Base-by-base conservation (phyloP, 2,888 invertebrate species). In the Fabriciana adippe region DNA sequence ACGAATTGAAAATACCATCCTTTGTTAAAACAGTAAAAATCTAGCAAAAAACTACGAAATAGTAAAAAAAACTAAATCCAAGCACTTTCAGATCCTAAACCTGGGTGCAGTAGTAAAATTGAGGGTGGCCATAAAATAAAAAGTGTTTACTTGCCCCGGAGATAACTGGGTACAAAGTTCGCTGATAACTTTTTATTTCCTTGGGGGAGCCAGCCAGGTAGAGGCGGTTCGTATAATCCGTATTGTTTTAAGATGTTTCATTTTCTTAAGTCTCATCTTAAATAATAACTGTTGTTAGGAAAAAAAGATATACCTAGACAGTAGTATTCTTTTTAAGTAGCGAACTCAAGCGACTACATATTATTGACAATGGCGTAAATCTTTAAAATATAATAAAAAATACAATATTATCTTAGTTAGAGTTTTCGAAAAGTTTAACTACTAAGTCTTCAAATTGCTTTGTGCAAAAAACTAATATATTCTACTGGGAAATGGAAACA, bases 171-270 rank as follows among this genome's bases (percentile, higher is more conserved):
- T 82, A 86, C 87, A 86, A 90, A 91, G 87, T 91, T 92, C 78
- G 78, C 81, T 88, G 90, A 91, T 91, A 92, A 90, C 86, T 90
- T 91, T 92, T 92, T 91, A 92, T 91, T 89, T 87, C 86, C 69
- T 67, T 61, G 66, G 68, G 70, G 68, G 69, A 68, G 67, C 35
- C 54, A 61, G 51, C 63, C 70, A 69, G 72, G 70, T 69, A 70
- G 65, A 71, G 67, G 62, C 67, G 59, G 67, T 67, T 53, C 55
- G 62, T 61, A 63, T 71, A 71, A 71, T 69, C 65, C 63, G 55
- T 71, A 72, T 67, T 69, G 69, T 65, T 65, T 68, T 63, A 64
- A 71, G 65, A 71, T 67, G 64, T 64, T 62, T 64, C 68, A 68
- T 72, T 66, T 72, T 67, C 64, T 62, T 65, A 65, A 66, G 66